A percentile compares a stretch with the other conserved stretches of the same genome.
phyloP scores from a whole-genome alignment of 2,113 vertebrate genomes.

The Balaenoptera acutorostrata region DNA sequence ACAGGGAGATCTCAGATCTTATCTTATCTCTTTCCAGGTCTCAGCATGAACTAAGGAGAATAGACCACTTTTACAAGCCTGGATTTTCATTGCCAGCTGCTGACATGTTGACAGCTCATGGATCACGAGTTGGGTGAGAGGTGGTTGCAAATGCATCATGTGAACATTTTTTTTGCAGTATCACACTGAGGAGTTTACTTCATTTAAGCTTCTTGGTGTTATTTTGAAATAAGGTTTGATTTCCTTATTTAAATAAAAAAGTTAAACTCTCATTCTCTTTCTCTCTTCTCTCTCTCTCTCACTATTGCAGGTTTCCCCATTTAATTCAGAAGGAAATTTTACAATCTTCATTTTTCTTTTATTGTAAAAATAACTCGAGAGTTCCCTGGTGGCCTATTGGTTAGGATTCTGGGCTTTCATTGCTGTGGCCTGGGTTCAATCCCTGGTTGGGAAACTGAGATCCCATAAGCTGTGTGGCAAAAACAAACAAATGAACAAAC shows the following conservation, averaged over 20 bases:
- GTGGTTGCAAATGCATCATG: background rate
- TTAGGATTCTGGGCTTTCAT: background rate
- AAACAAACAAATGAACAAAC: background rate
- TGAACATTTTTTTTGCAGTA: background rate
- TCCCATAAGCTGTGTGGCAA: background rate
- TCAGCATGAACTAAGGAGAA: background rate
- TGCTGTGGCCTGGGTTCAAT: background rate
- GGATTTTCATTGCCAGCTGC: background rate
- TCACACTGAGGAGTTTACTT: background rate
- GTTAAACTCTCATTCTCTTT: background rate
- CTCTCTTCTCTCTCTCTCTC: background rate
- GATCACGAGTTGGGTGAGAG: background rate
- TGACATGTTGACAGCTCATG: background rate
- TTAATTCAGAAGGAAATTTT: background rate
- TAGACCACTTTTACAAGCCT: background rate
- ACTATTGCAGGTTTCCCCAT: background rate
- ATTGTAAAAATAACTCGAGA: background rate
- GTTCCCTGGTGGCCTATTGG: background rate
- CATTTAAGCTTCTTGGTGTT: background rate
- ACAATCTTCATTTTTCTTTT: background rate
- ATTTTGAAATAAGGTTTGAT: background rate
- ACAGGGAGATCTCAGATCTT: background rate
- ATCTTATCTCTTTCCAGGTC: background rate
- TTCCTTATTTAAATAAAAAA: background rate
- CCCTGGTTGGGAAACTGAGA: background rate